These are phyloP conservation scores for Sinhomidia bicolor DNA, from an alignment of 2,888 invertebrate genomes.

Conservation along the genomic window DNA sequence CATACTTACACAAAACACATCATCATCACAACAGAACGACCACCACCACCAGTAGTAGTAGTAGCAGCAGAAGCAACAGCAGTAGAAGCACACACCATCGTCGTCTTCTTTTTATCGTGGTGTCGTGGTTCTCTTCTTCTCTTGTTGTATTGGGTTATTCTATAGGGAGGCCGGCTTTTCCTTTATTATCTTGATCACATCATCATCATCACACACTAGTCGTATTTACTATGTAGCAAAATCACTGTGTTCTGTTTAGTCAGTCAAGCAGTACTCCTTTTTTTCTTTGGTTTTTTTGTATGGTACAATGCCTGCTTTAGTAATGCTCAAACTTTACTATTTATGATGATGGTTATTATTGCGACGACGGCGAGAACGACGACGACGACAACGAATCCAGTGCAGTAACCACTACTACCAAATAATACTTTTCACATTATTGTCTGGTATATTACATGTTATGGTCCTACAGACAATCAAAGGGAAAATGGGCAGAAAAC, in stretches of 20 bases:
- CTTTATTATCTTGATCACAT: slow-evolving; percentile 48
- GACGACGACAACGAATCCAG: too few relatives aligned
- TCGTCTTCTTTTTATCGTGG: slow-evolving; percentile 48
- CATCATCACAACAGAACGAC: slow-evolving; percentile 31
- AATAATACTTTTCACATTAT: too few relatives aligned
- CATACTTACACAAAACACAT: slow-evolving; percentile 15
- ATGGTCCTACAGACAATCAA: background rate
- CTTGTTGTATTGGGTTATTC: slow-evolving; percentile 49
- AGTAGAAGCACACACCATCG: slow-evolving; percentile 28
- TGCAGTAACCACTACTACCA: background rate
- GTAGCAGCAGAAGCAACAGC: too few relatives aligned
- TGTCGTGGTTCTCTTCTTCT: slow-evolving; percentile 38
- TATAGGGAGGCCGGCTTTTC: slow-evolving; percentile 54
- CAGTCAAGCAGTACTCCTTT: too few relatives aligned
- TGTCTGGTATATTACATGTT: background rate
- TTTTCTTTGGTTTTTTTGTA: background rate
- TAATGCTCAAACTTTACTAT: background rate
- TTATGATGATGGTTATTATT: background rate
- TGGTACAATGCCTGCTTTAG: too few relatives aligned
- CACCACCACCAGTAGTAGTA: slow-evolving; percentile 23
- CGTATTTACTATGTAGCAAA: background rate
- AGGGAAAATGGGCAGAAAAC: background rate
- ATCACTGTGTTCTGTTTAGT: background rate
- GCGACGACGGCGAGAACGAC: background rate
- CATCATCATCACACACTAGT: background rate